phyloP scores from a whole-genome alignment of 2,113 vertebrate species.

The Pseudopipra pipra region DNA sequence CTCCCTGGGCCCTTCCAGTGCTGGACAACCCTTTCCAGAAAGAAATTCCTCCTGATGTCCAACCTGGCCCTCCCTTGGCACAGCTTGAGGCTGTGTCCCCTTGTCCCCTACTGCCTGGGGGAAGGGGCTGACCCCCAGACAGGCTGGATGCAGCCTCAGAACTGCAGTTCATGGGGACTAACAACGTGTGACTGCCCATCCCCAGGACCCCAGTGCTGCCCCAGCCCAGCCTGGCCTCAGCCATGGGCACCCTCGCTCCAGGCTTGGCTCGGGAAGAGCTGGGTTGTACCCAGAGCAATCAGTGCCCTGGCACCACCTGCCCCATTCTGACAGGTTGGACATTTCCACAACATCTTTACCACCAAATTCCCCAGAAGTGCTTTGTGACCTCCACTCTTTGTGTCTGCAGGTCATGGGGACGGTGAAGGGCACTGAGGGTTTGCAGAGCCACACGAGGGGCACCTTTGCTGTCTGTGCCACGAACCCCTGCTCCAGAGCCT shows the following conservation, averaged over 20 bases:
- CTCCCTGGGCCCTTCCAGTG: neutral
- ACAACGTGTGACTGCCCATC: too few species aligned
- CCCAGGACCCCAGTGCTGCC: neutral
- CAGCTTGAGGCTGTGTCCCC: neutral
- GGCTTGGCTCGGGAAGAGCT: neutral
- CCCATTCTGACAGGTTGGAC: rapidly evolving
- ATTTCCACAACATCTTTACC: neutral
- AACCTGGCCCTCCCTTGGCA: too few species aligned
- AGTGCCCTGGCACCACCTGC: neutral
- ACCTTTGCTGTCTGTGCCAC: rapidly evolving
- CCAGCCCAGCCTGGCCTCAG: too few species aligned
- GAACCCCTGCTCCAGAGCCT: neutral
- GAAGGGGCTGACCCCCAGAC: neutral
- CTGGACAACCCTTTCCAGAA: neutral
- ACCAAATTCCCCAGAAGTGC: neutral
- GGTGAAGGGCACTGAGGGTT: rapidly evolving
- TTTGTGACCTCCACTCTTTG: rapidly evolving
- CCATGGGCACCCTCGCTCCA: too few species aligned
- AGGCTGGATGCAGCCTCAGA: neutral
- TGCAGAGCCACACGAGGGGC: neutral
- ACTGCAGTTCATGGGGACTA: neutral
- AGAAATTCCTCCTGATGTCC: neutral
- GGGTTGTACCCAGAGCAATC: rapidly evolving
- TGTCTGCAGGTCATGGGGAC: rapidly evolving
- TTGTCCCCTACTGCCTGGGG: neutral